Evolutionary conservation across 2,113 vertebrate genomes (phyloP).

Genomic region (Xyrauchen texanus): DNA sequence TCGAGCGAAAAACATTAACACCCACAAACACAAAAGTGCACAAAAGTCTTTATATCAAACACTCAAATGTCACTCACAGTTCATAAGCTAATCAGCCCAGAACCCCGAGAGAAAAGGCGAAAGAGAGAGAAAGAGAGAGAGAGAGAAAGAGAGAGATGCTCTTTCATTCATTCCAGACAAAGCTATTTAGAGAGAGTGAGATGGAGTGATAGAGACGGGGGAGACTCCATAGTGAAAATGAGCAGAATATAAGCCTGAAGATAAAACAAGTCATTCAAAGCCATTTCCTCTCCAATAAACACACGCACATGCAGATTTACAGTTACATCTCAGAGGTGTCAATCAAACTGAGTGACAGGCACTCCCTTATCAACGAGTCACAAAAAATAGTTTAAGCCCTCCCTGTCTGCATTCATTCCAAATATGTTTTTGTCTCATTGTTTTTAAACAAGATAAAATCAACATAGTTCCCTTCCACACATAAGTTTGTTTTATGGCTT

Average conservation of each 20-base stretch:
- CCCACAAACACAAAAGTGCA: constrained; percentile 43
- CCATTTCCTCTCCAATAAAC: constrained; percentile 50
- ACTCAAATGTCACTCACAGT: constrained; percentile 65
- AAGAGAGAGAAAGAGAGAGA: constrained; percentile 21
- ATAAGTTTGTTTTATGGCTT: constrained; percentile 37
- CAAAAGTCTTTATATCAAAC: constrained; percentile 49
- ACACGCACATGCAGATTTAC: constrained; percentile 53
- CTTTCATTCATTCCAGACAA: constrained; percentile 53
- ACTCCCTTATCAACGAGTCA: constrained; percentile 58
- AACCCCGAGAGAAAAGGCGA: constrained; percentile 31
- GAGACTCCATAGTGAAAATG: constrained; percentile 62
- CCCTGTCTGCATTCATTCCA: constrained; percentile 42
- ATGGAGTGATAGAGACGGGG: constrained; percentile 55
- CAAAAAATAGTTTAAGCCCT: constrained; percentile 55
- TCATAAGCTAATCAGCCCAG: constrained; percentile 61
- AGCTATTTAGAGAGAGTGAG: constrained; percentile 57
- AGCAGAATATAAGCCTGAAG: constrained; percentile 58
- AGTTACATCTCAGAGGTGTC: constrained; percentile 60
- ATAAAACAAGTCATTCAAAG: constrained; percentile 64
- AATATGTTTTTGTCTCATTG: constrained; percentile 44
- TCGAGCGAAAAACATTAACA: constrained; percentile 48
- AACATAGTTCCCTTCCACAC: constrained; percentile 30
- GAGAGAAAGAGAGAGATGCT: constrained; percentile 2
- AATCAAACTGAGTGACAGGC: constrained; percentile 60
- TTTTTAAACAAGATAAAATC: constrained; percentile 39